phyloP scores from a whole-genome alignment of 2,797 vertebrate genomes.

The Chelon labrosus region DNA sequence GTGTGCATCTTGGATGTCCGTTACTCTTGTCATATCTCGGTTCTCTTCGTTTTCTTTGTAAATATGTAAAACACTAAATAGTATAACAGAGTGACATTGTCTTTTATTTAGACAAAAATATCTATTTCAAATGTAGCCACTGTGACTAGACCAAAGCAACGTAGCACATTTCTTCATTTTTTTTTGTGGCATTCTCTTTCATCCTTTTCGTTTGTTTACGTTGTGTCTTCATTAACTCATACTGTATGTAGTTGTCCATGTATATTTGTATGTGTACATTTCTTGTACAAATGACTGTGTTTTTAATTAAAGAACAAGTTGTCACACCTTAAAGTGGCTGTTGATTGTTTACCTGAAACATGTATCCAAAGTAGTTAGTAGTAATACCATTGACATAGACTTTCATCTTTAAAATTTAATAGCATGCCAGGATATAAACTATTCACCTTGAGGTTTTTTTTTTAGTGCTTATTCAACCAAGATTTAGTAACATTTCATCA shows the following conservation, averaged over 20 bases:
- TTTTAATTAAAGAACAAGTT: slow-evolving; percentile 87
- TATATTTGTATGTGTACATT: slow-evolving; percentile 93
- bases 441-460: slow-evolving; percentile 33
- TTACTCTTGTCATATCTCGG: slow-evolving; percentile 32
- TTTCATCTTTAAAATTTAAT: slow-evolving; percentile 46
- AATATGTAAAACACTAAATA: slow-evolving; percentile 82
- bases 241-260: slow-evolving; percentile 83
- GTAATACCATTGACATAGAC: slow-evolving; percentile 28
- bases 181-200: slow-evolving; percentile 62
- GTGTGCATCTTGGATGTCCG: slow-evolving; percentile 34
- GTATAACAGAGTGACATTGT: slow-evolving; percentile 80
- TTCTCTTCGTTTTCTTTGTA: slow-evolving; percentile 73
- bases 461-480: slow-evolving; percentile 22
- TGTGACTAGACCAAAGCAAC: slow-evolving; percentile 95
- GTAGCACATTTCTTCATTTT: slow-evolving; percentile 77
- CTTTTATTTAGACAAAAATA: slow-evolving; percentile 80
- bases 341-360: slow-evolving; percentile 2
- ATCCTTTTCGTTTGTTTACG: slow-evolving; percentile 64
- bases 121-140: slow-evolving; percentile 85
- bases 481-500: slow-evolving; percentile 35
- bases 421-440: slow-evolving; percentile 39
- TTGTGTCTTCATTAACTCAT: slow-evolving; percentile 75
- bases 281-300: slow-evolving; percentile 91
- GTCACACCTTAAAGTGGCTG: slow-evolving; percentile 64
- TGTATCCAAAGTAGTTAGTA: slow-evolving; percentile 12